Evolutionary conservation across 2,797 vertebrate species (phyloP), one percentile per base, ranked within the genome.

Genomic region (Manis crassicaudata): DNA sequence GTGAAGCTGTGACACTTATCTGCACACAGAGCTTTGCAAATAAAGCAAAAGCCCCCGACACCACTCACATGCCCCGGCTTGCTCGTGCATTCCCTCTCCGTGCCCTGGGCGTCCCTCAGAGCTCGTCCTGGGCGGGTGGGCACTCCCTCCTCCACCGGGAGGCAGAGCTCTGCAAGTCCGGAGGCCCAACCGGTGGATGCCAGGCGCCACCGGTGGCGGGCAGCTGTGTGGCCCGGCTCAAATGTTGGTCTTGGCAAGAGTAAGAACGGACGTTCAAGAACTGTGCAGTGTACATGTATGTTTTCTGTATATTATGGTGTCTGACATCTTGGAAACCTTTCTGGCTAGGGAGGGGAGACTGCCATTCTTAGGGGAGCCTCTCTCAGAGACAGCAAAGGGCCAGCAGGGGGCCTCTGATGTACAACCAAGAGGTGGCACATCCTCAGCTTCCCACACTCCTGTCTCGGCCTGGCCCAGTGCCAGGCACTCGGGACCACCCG

Each of bases 61-160:
- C 20, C 2, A 0, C 5, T 63, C 85, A 3, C 35, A 1, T 18
- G 20, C 40, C 62, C 2, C 0, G 37, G 21, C 52, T 14, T 40
- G 2, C 5, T 5, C 54, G 21, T n/a, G 46, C 56, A 25, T 21
- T 1, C 25, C 73, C 37, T 13, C 6, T 0, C 3, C 56, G 50
- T 4, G 62, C 32, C 62, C 77, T 67, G 1, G 7, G 20, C 46
- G 7, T 4, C 5, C 4, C 29, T 56, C 0, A 0, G 35, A 46
- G 50, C 62, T 35, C 3, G 72, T 29, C 0, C 4, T 2, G 60
- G 17, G 58, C 85, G 25, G 46, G 46, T 20, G 4, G 17, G 7
- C 46, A 2, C 0, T 1, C 29, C 17, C 32, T 25, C 11, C 52
- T 43, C 29, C 29, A 4, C n/a, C 0, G 10, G 62, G 40, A n/a